Conservation (phyloP, 2,797 vertebrate genomes). For the Rhinoraja longicauda region DNA sequence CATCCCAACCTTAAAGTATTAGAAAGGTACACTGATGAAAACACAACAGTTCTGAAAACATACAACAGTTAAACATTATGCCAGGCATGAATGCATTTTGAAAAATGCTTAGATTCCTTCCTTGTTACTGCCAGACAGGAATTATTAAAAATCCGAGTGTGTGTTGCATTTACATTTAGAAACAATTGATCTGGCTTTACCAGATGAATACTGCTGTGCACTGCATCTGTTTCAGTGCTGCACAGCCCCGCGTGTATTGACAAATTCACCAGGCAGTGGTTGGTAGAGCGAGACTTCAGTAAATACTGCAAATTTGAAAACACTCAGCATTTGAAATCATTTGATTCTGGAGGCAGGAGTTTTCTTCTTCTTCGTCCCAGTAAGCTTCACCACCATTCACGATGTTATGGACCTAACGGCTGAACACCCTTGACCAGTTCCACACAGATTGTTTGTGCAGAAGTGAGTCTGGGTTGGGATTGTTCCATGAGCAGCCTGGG, state of each 20-base stretch:
- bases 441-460: slow-evolving; percentile 44
- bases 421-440: slow-evolving; percentile 40
- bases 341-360: background rate
- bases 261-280: background rate
- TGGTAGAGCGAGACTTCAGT: background rate
- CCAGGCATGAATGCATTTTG: background rate
- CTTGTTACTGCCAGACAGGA: background rate
- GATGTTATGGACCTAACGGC: slow-evolving; percentile 40
- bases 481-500: slow-evolving; percentile 54
- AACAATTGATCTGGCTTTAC: background rate
- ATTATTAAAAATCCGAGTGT: background rate
- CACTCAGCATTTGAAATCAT: background rate
- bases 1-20: background rate
- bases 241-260: background rate
- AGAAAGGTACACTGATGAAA: background rate
- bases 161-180: slow-evolving; percentile 2
- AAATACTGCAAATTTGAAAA: background rate
- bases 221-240: slow-evolving; percentile 3
- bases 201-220: background rate
- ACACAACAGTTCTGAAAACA: background rate
- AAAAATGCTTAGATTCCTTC: background rate
- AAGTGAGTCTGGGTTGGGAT: slow-evolving; percentile 43
- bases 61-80: background rate
- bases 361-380: slow-evolving; percentile 40
- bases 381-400: slow-evolving; percentile 40